Evolutionary conservation across 2,888 invertebrate genomes (phyloP).

Genomic region (Rhyacophila evoluta): DNA sequence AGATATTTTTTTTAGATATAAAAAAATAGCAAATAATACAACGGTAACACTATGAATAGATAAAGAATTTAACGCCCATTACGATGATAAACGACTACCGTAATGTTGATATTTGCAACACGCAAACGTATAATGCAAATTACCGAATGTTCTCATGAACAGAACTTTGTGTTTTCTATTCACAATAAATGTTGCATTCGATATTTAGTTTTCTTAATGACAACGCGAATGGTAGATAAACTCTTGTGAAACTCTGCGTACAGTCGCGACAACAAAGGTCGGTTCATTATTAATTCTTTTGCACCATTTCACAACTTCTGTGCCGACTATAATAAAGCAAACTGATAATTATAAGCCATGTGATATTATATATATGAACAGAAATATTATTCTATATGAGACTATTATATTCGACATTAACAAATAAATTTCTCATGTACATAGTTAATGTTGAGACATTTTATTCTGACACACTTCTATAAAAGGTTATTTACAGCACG

Average conservation of each 20-base stretch:
- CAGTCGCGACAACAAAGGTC: neutral
- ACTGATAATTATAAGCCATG: no score
- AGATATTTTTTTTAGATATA: no score
- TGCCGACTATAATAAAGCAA: neutral
- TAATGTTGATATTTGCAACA: neutral
- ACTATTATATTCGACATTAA: no score
- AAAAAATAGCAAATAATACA: no score
- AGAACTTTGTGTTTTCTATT: constrained; percentile 26
- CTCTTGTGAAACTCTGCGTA: constrained; percentile 31
- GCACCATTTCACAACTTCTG: neutral
- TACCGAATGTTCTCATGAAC: constrained; percentile 25
- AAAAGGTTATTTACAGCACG: no score
- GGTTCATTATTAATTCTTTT: constrained; percentile 29
- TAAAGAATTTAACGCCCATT: neutral
- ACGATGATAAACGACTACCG: neutral
- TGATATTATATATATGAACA: no score
- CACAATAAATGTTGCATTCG: constrained; percentile 23
- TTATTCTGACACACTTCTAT: no score
- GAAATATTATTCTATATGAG: no score
- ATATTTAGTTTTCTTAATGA: constrained; percentile 33
- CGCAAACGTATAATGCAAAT: constrained; percentile 3
- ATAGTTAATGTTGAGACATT: no score
- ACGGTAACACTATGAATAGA: neutral
- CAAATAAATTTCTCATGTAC: no score
- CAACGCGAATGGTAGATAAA: constrained; percentile 22